Conservation (phyloP, 2,797 vertebrate species). For the Limnodromus scolopaceus region DNA sequence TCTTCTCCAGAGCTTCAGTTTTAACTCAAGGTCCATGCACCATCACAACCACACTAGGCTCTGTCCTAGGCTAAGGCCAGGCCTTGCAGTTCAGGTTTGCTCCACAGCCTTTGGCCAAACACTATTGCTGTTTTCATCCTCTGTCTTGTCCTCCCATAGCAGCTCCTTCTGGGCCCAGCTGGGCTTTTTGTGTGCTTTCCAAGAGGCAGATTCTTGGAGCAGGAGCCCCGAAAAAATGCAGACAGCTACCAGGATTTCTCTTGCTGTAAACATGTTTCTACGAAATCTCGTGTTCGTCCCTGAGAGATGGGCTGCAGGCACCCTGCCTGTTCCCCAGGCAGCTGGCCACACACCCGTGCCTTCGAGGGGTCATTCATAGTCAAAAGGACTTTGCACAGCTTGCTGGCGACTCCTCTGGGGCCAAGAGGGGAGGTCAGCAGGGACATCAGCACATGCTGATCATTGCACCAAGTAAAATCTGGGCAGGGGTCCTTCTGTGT, state of each 20-base stretch:
- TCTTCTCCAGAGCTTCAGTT: background rate
- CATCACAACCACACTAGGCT: background rate
- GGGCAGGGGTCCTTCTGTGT: accelerated
- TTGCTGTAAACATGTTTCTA: background rate
- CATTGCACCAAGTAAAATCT: background rate
- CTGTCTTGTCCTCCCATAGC: background rate
- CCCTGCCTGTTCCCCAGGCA: background rate
- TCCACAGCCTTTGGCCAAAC: background rate
- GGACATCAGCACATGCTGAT: background rate
- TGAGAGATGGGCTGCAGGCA: background rate
- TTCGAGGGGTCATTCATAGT: background rate
- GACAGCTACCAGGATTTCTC: background rate
- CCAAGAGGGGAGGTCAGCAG: background rate
- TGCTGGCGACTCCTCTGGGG: background rate
- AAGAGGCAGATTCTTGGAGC: background rate
- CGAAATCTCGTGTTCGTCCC: background rate
- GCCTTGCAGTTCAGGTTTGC: background rate
- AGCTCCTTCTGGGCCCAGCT: background rate
- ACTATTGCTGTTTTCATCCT: background rate
- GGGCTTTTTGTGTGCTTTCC: background rate
- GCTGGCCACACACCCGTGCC: accelerated
- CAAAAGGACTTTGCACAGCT: background rate
- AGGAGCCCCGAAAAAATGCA: background rate
- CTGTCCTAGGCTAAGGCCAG: background rate
- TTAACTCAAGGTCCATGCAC: background rate